phyloP scores from a whole-genome alignment of 2,888 invertebrate genomes.

The Heliconius aoede region DNA sequence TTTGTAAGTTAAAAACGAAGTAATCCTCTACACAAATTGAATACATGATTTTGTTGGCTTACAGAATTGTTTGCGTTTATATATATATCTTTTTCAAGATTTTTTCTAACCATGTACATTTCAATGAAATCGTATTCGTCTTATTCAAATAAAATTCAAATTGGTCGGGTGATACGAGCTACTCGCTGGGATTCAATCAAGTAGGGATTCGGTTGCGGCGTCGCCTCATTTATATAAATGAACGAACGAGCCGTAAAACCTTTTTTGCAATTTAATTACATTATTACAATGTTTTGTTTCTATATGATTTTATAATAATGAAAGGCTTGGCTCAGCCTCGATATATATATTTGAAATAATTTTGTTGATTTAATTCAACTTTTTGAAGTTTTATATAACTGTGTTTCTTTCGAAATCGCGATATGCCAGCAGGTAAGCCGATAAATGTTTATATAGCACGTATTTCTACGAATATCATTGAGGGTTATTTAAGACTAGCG shows the following conservation, averaged over 20 bases:
- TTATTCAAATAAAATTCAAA: constrained; percentile 75
- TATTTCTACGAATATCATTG: no score
- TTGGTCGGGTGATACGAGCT: constrained; percentile 58
- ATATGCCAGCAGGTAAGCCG: no score
- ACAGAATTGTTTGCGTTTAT: constrained; percentile 66
- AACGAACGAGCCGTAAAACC: constrained; percentile 61
- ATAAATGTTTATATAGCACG: no score
- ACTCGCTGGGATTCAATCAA: constrained; percentile 70
- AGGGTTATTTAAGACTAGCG: no score
- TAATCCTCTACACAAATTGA: constrained; percentile 71
- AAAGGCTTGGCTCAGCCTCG: neutral
- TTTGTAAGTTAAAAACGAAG: constrained; percentile 58
- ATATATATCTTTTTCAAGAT: constrained; percentile 55
- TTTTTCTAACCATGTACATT: constrained; percentile 69
- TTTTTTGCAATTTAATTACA: constrained; percentile 44
- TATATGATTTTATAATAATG: constrained; percentile 24
- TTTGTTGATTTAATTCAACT: neutral
- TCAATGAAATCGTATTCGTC: constrained; percentile 63
- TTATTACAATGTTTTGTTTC: constrained; percentile 39
- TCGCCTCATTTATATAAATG: constrained; percentile 67
- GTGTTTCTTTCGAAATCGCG: no score
- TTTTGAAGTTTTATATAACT: neutral
- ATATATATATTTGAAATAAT: neutral
- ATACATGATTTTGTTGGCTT: constrained; percentile 72
- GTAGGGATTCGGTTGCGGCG: constrained; percentile 65